Conservation (phyloP, 2,797 vertebrate genomes). For the Borostomias antarcticus region DNA sequence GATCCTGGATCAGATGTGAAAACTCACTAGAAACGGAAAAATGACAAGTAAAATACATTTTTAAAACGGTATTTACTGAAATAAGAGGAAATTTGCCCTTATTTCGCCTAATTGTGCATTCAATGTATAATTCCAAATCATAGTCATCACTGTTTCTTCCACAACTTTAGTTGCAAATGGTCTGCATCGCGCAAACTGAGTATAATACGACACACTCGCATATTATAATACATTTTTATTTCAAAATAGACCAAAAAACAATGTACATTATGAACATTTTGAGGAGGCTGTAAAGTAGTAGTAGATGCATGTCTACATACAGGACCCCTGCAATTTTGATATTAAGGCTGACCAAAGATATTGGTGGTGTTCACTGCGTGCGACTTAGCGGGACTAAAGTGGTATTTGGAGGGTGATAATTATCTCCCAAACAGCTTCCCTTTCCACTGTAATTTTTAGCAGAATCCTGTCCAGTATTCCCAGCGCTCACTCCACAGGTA, state of each 20-base stretch:
- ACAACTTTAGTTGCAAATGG: too few species aligned
- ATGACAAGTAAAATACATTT: too few species aligned
- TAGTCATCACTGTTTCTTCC: too few species aligned
- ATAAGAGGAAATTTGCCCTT: too few species aligned
- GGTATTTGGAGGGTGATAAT: background rate
- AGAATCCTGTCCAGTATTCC: background rate
- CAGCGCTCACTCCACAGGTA: background rate
- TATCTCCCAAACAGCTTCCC: too few species aligned
- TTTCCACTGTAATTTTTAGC: background rate
- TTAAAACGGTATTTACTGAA: too few species aligned
- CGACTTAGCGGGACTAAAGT: background rate
- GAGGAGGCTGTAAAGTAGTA: constrained; percentile 19
- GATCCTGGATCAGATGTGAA: background rate
- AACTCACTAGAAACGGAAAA: too few species aligned
- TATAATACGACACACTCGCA: background rate
- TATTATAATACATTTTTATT: constrained; percentile 39
- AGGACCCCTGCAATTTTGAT: background rate
- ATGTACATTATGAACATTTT: constrained; percentile 46
- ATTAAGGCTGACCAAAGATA: constrained; percentile 4
- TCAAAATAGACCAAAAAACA: constrained; percentile 43
- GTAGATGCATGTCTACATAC: constrained; percentile 23
- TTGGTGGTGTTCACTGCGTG: background rate
- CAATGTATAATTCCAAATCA: too few species aligned
- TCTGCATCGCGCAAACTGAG: too few species aligned
- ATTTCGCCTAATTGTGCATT: too few species aligned